Percentiles rank a stretch among this genome's conserved stretches.
phyloP scores from a whole-genome alignment of 2,888 invertebrate genomes.

The Drosophila helvetica region DNA sequence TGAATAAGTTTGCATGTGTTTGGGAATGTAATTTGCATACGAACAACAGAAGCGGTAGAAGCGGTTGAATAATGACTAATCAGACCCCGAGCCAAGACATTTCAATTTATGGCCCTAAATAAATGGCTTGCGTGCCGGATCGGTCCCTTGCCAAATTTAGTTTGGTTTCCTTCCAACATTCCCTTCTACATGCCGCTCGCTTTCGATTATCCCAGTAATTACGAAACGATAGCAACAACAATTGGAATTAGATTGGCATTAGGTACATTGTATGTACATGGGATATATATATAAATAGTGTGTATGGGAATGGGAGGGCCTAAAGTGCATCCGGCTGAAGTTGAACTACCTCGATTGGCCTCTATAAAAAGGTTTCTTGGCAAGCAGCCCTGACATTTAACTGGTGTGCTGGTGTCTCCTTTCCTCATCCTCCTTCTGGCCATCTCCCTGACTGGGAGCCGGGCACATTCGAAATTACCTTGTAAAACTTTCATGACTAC shows the following conservation, averaged over 20 bases:
- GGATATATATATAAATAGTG: slow-evolving; percentile 15
- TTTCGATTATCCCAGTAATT: slow-evolving; percentile 71
- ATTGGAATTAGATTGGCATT: slow-evolving; percentile 53
- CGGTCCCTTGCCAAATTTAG: slow-evolving; percentile 49
- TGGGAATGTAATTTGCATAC: slow-evolving; percentile 48
- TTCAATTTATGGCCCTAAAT: slow-evolving; percentile 53
- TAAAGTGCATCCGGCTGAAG: slow-evolving; percentile 27
- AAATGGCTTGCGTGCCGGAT: slow-evolving; percentile 60
- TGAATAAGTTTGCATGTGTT: slow-evolving; percentile 2
- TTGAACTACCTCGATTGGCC: slow-evolving; percentile 57
- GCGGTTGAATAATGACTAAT: slow-evolving; percentile 41
- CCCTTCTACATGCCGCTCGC: slow-evolving; percentile 33
- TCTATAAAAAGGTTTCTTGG: slow-evolving; percentile 49
- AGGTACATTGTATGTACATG: slow-evolving; percentile 4
- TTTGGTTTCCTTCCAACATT: slow-evolving; percentile 41
- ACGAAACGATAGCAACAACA: slow-evolving; percentile 55
- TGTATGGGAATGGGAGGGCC: background rate
- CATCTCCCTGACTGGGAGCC: slow-evolving; percentile 12
- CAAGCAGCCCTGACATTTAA: slow-evolving; percentile 67
- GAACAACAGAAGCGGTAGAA: slow-evolving; percentile 34
- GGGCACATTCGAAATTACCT: slow-evolving; percentile 56
- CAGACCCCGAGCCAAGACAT: slow-evolving; percentile 42
- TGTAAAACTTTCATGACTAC: slow-evolving; percentile 69
- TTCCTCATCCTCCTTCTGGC: background rate
- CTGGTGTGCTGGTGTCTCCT: background rate